Evolutionary conservation across 1,140 invertebrate genomes (phyloP).

Genomic region (Idris sp.): DNA sequence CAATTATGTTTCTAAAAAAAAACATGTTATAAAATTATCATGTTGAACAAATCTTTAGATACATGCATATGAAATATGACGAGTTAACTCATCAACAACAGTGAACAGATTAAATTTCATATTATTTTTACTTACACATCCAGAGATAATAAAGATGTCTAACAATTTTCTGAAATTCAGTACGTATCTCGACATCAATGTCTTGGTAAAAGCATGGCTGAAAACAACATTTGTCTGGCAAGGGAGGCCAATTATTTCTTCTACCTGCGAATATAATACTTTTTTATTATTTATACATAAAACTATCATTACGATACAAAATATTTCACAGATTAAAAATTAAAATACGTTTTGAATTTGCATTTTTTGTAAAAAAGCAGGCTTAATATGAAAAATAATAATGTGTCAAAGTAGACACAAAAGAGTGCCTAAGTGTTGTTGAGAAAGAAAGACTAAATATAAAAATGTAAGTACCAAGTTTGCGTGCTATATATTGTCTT

Average conservation of each 20-base stretch:
- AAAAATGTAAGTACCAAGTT: constrained; percentile 4
- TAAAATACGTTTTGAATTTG: no score
- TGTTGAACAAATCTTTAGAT: no score
- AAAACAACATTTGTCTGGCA: constrained; percentile 93
- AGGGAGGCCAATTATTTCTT: constrained; percentile 98
- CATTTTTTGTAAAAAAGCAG: constrained; percentile 12
- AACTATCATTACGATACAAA: no score
- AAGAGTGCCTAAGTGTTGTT: constrained; percentile 4
- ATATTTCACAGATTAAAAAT: no score
- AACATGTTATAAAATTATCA: no score
- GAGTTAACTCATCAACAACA: no score
- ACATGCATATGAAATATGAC: no score
- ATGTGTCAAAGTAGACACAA: constrained; percentile 1
- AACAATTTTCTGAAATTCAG: constrained; percentile 97
- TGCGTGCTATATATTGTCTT: no score
- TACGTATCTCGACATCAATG: constrained; percentile 98
- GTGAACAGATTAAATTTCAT: no score
- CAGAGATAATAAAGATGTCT: constrained; percentile 96
- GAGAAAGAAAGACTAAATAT: constrained; percentile 9
- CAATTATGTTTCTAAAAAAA: no score
- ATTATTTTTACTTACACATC: constrained; percentile 89
- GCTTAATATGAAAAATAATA: constrained; percentile 8
- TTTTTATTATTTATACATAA: constrained; percentile 7
- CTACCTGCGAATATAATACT: constrained; percentile 79
- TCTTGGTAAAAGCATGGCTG: constrained; percentile 99